Evolutionary conservation across 2,888 invertebrate species (phyloP), one percentile per base, ranked within the genome.

Genomic region (Netelia virgata): DNA sequence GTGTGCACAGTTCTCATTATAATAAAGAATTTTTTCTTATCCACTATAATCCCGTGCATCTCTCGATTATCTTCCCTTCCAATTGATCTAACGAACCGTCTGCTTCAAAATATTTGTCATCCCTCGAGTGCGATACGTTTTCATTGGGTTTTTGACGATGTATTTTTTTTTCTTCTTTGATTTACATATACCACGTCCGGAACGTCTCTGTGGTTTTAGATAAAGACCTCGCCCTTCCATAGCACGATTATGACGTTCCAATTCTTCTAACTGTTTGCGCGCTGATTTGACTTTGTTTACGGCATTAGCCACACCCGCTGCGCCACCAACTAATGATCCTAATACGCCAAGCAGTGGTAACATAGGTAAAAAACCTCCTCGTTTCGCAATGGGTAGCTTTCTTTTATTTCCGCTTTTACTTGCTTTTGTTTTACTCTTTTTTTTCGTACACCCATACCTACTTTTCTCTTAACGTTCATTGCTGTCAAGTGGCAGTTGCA

Each of bases 301-400:
- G 16, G 88, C 88, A 66, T 81, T 87, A 2, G 87, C 88, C 9
- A 90, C 82, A 23, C 85, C 85, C 1, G 86, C 75, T 6, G 87
- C 89, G 9, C 89, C 89, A n/a, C n/a, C n/a, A n/a, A n/a, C n/a
- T n/a, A n/a, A n/a, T n/a, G n/a, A n/a, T n/a, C n/a, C n/a, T n/a
- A 10, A 72, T 9, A 50, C 72, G 1, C 72, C 80, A 5, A 89
- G 81, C n/a, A 85, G 87, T 3, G 87, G 82, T 18, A 89, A 79
- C 47, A 87, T 16, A 0, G 86, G 85, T 10, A 88, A 70, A 59
- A 87, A 77, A 9, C 64, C 79, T 14, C 81, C 61, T 3, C 74
- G 59, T 11, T 81, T 81, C 0, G 23, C 23, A 6, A 23, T n/a
- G 1, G 3, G n/a, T 11, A 55, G 18, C 16, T 66, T 74, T 23